Conservation (phyloP, 2,113 vertebrate species). For the Suricata suricatta region DNA sequence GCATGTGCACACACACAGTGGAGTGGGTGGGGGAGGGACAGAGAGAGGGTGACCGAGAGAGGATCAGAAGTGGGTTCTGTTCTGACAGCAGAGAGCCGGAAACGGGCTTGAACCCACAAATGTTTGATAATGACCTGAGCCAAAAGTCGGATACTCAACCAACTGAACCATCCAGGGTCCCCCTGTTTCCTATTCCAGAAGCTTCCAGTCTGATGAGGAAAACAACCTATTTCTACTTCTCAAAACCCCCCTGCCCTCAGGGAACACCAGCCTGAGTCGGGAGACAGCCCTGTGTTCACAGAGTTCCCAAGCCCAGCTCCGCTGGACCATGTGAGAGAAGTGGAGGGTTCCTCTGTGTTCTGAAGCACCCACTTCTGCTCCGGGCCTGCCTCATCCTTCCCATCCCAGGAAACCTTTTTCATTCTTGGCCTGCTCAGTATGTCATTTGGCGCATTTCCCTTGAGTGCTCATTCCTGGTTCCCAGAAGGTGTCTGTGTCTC, state of each 20-base stretch:
- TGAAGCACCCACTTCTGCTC: slow-evolving; percentile 16
- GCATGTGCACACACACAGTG: too few species aligned
- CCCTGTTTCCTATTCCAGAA: neutral
- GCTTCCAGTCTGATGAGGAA: neutral
- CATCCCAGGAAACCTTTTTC: neutral
- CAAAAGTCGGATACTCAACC: too few species aligned
- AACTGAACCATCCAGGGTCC: too few species aligned
- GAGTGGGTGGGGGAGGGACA: too few species aligned
- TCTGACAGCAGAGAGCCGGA: too few species aligned
- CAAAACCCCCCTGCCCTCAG: neutral
- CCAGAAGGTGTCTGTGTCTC: neutral
- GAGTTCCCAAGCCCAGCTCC: neutral
- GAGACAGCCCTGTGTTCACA: neutral
- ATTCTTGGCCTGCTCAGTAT: neutral
- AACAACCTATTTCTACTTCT: neutral
- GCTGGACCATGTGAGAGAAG: neutral
- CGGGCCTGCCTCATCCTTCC: neutral
- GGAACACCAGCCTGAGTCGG: neutral
- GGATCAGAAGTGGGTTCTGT: too few species aligned
- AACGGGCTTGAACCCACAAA: too few species aligned
- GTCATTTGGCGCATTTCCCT: neutral
- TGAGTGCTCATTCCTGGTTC: neutral
- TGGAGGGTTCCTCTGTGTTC: neutral
- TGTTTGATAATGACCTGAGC: too few species aligned
- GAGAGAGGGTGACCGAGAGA: too few species aligned